Conservation (phyloP, 1,140 invertebrate species). For the Neodiprion pinetum region DNA sequence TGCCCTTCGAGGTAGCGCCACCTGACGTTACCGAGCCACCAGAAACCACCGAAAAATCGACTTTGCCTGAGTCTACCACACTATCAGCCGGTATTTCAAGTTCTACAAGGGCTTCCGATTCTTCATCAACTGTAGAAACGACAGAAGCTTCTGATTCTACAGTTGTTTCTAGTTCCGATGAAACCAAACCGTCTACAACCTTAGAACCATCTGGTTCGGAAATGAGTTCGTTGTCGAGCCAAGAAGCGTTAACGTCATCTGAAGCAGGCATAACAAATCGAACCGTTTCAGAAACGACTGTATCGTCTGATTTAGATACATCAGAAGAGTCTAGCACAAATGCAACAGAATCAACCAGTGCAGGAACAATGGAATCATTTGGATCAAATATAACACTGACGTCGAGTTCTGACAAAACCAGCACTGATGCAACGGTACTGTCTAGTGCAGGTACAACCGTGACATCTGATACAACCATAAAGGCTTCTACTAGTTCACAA, state of each 20-base stretch:
- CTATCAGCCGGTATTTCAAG: neutral
- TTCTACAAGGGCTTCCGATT: conserved; percentile 15
- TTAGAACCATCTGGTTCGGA: conserved; percentile 23
- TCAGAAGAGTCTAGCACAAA: conserved; percentile 21
- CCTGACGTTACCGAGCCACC: conserved; percentile 15
- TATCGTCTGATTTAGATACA: conserved; percentile 14
- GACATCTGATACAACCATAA: no score
- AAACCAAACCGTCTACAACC: neutral
- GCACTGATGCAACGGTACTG: no score
- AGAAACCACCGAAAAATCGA: conserved; percentile 16
- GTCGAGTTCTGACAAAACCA: conserved; percentile 1
- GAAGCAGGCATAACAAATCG: conserved; percentile 24
- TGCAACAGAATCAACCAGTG: neutral
- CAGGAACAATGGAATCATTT: conserved; percentile 24
- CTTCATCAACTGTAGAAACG: conserved; percentile 9
- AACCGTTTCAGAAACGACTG: conserved; percentile 14
- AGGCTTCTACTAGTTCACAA: no score
- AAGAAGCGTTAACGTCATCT: conserved; percentile 13
- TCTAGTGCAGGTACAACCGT: no score
- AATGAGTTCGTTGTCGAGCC: conserved; percentile 14
- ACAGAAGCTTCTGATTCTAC: conserved; percentile 27
- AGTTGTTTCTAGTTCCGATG: conserved; percentile 22
- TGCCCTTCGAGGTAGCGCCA: no score
- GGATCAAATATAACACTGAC: conserved; percentile 25
- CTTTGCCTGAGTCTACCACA: conserved; percentile 14